Evolutionary conservation across 2,888 invertebrate species (phyloP).

Genomic region (Scrobipalpa atriplicella): DNA sequence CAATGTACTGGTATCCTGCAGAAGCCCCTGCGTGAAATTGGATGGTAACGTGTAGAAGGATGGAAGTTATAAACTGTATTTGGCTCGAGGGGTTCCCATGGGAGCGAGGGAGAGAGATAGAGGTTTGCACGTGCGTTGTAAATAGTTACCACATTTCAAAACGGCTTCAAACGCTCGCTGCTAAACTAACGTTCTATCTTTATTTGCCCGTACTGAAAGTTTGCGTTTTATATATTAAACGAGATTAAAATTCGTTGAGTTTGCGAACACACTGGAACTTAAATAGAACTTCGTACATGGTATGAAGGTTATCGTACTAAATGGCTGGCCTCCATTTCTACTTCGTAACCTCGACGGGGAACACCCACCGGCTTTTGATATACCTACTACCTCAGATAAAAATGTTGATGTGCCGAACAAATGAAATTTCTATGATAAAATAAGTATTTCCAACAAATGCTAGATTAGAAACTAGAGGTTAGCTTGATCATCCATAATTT

Average conservation of each 20-base stretch:
- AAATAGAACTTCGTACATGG: background rate
- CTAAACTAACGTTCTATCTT: background rate
- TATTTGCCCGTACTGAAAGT: constrained; percentile 7
- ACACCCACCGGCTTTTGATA: no score
- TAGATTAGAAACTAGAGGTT: no score
- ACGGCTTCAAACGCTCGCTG: constrained; percentile 1
- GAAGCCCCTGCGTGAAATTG: background rate
- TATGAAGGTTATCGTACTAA: background rate
- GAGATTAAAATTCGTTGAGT: background rate
- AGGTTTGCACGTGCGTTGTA: background rate
- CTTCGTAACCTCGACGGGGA: no score
- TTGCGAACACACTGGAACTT: background rate
- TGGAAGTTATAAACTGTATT: constrained; percentile 7
- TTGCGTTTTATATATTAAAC: background rate
- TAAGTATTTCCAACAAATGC: no score
- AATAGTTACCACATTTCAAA: background rate
- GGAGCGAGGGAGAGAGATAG: background rate
- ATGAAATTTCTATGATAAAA: no score
- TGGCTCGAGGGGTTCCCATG: background rate
- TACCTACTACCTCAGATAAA: no score
- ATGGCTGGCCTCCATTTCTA: background rate
- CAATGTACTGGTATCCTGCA: background rate
- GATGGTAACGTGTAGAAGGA: constrained; percentile 2
- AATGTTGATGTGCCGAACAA: no score
- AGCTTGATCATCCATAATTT: no score